Evolutionary conservation across 2,113 vertebrate genomes (phyloP).

Genomic region (Rallus limicola): DNA sequence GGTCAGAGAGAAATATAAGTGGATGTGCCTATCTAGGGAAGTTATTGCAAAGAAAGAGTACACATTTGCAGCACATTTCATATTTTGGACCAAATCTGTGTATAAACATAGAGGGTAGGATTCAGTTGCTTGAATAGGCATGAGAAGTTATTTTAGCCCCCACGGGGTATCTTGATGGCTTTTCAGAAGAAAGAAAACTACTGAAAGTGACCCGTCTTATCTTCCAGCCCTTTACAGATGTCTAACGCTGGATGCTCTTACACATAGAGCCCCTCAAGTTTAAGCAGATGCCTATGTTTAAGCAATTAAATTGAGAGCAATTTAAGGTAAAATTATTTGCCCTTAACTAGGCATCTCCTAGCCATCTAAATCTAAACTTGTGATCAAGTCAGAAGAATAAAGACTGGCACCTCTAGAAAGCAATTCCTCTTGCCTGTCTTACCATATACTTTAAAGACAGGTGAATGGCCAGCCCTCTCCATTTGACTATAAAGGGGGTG

Average conservation of each 20-base stretch:
- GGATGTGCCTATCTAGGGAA: not conserved
- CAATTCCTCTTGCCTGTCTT: not conserved
- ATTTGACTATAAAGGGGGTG: not conserved
- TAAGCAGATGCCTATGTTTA: not conserved
- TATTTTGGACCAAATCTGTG: not conserved
- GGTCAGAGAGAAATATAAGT: not conserved
- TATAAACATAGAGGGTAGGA: not conserved
- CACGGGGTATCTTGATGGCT: not conserved
- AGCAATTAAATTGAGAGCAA: not conserved
- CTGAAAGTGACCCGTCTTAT: not conserved
- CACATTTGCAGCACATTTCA: not conserved
- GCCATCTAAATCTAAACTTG: not conserved
- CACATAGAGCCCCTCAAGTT: not conserved
- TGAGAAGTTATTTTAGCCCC: not conserved
- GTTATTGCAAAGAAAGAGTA: not conserved
- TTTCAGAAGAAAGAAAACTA: not conserved
- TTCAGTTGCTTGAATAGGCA: not conserved
- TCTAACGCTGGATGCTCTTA: not conserved
- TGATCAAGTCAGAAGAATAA: not conserved
- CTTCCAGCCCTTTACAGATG: not conserved
- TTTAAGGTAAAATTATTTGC: not conserved
- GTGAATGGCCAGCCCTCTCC: not conserved
- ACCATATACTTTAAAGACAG: not conserved
- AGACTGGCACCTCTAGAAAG: not conserved
- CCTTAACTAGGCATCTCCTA: not conserved